Base-by-base conservation (phyloP, 2,888 invertebrate species). In the Lithophane socia region DNA sequence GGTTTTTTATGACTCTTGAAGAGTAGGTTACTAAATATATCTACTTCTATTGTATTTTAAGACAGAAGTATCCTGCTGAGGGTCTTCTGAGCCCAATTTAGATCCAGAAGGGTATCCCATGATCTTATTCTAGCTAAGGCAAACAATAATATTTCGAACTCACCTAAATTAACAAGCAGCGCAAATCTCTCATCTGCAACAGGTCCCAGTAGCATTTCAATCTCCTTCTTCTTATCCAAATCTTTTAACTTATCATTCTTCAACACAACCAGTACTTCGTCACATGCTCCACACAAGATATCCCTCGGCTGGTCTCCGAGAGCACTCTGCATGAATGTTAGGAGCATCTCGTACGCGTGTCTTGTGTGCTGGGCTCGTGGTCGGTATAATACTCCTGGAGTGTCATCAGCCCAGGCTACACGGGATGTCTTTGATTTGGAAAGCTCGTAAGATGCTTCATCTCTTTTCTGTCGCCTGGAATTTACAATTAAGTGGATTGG, bases 291-390 rank as follows among this genome's bases (percentile, higher is more conserved):
- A 93, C 99, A 99, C 49, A 99, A 95, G 85, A 99, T 98, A 94
- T 99, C 99, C 75, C 99, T 97, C 0, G 99, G 99, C 97, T 99
- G 98, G 96, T 99, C 99, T 0, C 99, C 99, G 0, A 99, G 97
- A 0, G 99, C 99, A 91, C 99, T 99, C 97, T 99, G 99, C 93
- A 99, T 99, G 92, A 99, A 99, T 87, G 99, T 99, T 54, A 99
- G 97, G 69, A 99, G 97, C 60, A 99, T 98, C 94, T 99, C 99
- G 90, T 99, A 99, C 0, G 99, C 99, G 92, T 99, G 99, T 61
- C 99, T 97, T 0, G 99, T 99, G 95, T 99, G 99, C 93, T 99
- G 99, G 0, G 99, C 99, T 93, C 99, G 98, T 0, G 99, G 99
- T 44, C 99, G 97, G 95, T 99, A 99, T 77, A 99, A 97, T 85